phyloP scores from a whole-genome alignment of 2,888 invertebrate genomes.

The Syritta pipiens region DNA sequence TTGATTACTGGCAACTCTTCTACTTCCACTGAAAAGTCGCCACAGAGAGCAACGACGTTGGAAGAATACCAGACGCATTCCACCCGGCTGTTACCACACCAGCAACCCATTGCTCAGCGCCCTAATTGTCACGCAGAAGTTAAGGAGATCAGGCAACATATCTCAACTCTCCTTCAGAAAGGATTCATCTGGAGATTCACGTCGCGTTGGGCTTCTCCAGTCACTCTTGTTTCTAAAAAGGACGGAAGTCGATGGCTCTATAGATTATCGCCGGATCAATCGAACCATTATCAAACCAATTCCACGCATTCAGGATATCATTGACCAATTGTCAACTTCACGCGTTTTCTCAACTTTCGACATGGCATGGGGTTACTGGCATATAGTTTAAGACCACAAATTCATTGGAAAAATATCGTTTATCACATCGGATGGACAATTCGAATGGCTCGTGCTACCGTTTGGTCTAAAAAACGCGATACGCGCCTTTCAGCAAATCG shows the following conservation, averaged over 20 bases:
- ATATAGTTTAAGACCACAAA: background rate
- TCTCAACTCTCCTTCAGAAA: slow-evolving; percentile 9
- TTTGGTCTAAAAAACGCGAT: background rate
- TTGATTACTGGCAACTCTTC: slow-evolving; percentile 8
- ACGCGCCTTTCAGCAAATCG: background rate
- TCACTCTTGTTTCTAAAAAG: slow-evolving; percentile 11
- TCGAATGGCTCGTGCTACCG: background rate
- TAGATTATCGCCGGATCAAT: slow-evolving; percentile 3
- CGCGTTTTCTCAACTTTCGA: background rate
- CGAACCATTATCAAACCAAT: slow-evolving; percentile 2
- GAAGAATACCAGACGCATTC: slow-evolving; percentile 7
- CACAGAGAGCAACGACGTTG: slow-evolving; percentile 24
- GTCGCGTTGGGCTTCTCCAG: slow-evolving; percentile 9
- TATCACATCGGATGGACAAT: background rate
- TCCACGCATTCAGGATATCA: slow-evolving; percentile 1
- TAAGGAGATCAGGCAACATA: slow-evolving; percentile 14
- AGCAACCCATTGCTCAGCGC: slow-evolving; percentile 10
- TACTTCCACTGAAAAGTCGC: no score
- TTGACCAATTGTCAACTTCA: slow-evolving; percentile 3
- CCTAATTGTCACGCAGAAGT: slow-evolving; percentile 10
- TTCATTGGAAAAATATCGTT: background rate
- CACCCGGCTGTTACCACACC: background rate
- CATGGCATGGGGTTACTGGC: slow-evolving; percentile 4
- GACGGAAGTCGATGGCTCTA: slow-evolving; percentile 9
- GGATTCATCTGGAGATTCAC: slow-evolving; percentile 8